A percentile compares a stretch with the other conserved stretches of the same genome.
Conservation (phyloP, 2,888 invertebrate species). For the Cataglyphis albicans region DNA sequence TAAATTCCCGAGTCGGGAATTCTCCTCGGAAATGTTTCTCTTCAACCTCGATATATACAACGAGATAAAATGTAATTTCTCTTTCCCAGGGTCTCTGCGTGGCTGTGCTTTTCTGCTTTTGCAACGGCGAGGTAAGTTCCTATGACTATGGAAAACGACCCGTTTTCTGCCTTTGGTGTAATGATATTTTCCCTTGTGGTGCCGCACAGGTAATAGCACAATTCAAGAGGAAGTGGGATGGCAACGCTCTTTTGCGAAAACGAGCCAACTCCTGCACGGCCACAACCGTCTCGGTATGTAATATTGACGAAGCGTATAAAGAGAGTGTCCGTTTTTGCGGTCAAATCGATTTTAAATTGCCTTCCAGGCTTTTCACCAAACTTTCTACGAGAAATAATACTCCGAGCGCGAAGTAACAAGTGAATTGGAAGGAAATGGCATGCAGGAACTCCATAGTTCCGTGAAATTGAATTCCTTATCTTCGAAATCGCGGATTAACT, state of each 20-base stretch:
- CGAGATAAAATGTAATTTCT: constrained; percentile 40
- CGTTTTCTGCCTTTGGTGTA: not conserved
- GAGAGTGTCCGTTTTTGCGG: not conserved
- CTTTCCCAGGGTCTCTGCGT: constrained; percentile 94
- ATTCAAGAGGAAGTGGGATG: constrained; percentile 93
- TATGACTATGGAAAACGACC: constrained; percentile 26
- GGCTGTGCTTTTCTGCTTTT: constrained; percentile 96
- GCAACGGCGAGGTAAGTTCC: constrained; percentile 95
- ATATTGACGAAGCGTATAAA: constrained; percentile 70
- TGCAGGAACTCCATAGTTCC: not conserved
- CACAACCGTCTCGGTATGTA: constrained; percentile 95
- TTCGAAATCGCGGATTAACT: constrained; percentile 28
- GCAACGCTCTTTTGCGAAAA: constrained; percentile 90
- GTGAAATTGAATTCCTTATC: constrained; percentile 34
- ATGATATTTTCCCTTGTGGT: constrained; percentile 27
- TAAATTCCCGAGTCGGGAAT: constrained; percentile 22
- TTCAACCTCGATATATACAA: constrained; percentile 14
- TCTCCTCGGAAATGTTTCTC: constrained; percentile 15
- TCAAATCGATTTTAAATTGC: constrained; percentile 4
- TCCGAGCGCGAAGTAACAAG: not conserved
- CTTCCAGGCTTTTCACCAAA: not conserved
- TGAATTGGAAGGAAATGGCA: constrained; percentile 20
- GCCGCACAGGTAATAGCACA: constrained; percentile 90
- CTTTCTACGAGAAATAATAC: not conserved
- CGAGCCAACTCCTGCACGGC: constrained; percentile 94